Evolutionary conservation across 2,797 vertebrate species (phyloP).

Genomic region (Balearica regulorum): DNA sequence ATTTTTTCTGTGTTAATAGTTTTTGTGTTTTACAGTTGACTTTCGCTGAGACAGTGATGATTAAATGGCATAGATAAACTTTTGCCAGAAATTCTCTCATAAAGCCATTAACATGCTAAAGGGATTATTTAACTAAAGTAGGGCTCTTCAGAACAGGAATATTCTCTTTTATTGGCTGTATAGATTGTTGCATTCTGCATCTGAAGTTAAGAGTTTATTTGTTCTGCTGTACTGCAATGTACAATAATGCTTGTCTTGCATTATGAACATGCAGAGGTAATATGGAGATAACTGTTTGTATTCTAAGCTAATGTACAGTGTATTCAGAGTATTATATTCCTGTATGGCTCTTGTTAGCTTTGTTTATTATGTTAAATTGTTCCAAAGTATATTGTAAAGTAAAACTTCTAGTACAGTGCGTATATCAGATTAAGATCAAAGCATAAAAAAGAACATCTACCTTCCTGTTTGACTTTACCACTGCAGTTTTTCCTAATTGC

Average conservation of each 20-base stretch:
- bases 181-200: slow-evolving; percentile 6
- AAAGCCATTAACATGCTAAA: slow-evolving; percentile 19
- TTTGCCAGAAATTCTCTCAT: not conserved
- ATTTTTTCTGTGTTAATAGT: slow-evolving; percentile 6
- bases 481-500: not conserved
- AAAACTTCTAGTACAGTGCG: not conserved
- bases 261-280: slow-evolving; percentile 28
- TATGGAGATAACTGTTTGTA: not conserved
- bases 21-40: slow-evolving; percentile 23
- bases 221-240: slow-evolving; percentile 6
- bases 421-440: slow-evolving; percentile 18
- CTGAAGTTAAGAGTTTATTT: slow-evolving; percentile 32
- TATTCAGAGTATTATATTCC: not conserved
- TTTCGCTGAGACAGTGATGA: not conserved
- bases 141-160: not conserved
- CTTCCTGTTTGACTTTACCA: not conserved
- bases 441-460: not conserved
- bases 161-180: not conserved
- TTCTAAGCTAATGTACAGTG: not conserved
- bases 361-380: slow-evolving; percentile 19
- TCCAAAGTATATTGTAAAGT: not conserved
- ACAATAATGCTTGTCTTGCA: slow-evolving; percentile 17
- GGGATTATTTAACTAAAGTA: slow-evolving; percentile 24
- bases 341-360: not conserved
- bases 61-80: slow-evolving; percentile 20